phyloP scores from a whole-genome alignment of 2,888 invertebrate genomes.

The Brenthis hecate region DNA sequence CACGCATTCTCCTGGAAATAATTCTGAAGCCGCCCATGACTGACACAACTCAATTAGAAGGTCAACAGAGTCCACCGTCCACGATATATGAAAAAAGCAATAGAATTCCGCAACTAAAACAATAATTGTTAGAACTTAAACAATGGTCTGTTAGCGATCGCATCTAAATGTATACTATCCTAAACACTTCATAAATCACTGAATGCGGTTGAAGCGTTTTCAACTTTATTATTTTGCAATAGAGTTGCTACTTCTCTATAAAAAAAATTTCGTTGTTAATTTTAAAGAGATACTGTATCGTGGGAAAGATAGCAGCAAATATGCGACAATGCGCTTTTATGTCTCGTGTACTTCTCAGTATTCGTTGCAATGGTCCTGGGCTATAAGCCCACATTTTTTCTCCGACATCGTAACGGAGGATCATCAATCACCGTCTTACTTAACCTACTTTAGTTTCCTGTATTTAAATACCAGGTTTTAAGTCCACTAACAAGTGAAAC shows the following conservation, averaged over 20 bases:
- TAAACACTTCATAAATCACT: slow-evolving; percentile 30
- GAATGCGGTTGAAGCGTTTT: slow-evolving; percentile 1
- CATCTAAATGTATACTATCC: slow-evolving; percentile 31
- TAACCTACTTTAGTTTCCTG: slow-evolving; percentile 36
- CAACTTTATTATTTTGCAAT: slow-evolving; percentile 15
- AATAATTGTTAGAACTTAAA: slow-evolving; percentile 29
- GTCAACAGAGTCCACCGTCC: slow-evolving; percentile 27
- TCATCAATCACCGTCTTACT: slow-evolving; percentile 37
- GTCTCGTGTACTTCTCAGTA: slow-evolving; percentile 48
- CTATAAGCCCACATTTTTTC: slow-evolving; percentile 35
- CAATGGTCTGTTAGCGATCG: slow-evolving; percentile 34
- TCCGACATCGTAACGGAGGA: slow-evolving; percentile 31
- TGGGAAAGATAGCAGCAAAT: slow-evolving; percentile 66
- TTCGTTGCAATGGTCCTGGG: slow-evolving; percentile 32
- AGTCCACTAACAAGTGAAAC: slow-evolving; percentile 17
- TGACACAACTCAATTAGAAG: slow-evolving; percentile 29
- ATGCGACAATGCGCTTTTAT: slow-evolving; percentile 73
- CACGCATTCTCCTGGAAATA: too few relatives aligned
- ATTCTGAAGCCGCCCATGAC: too few relatives aligned
- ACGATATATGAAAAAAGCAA: slow-evolving; percentile 24
- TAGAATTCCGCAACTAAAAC: slow-evolving; percentile 36
- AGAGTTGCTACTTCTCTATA: slow-evolving; percentile 26
- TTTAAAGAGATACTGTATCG: slow-evolving; percentile 46
- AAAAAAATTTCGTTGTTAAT: slow-evolving; percentile 30
- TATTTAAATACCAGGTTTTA: slow-evolving; percentile 24